phyloP scores from a whole-genome alignment of 1,140 invertebrate genomes.

The Ladona fulva region DNA sequence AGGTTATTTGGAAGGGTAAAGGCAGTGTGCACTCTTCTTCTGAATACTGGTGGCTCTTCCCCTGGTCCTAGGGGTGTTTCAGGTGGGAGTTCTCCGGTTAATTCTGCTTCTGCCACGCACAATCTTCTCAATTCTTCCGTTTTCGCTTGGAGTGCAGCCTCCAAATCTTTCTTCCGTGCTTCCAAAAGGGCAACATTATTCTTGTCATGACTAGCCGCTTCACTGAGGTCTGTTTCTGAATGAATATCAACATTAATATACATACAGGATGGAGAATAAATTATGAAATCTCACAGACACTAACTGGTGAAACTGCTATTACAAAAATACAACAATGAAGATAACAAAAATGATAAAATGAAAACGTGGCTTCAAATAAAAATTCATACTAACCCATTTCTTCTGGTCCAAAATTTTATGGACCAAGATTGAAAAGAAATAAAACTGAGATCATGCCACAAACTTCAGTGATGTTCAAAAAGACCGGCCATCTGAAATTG shows the following conservation, averaged over 20 bases:
- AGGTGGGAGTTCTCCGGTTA: slow-evolving; percentile 71
- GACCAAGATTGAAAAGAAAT: neutral
- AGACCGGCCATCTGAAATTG: neutral
- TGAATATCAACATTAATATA: neutral
- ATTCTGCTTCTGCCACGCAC: slow-evolving; percentile 72
- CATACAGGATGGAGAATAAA: neutral
- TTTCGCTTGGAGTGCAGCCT: slow-evolving; percentile 58
- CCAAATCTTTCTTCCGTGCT: slow-evolving; percentile 44
- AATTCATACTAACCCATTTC: neutral
- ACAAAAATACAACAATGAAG: neutral
- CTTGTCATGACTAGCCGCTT: neutral
- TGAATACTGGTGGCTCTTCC: slow-evolving; percentile 58
- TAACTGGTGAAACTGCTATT: neutral
- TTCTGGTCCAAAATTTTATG: neutral
- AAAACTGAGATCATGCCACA: neutral
- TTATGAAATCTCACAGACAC: neutral
- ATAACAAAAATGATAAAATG: neutral
- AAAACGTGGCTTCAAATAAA: neutral
- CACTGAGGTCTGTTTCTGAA: neutral
- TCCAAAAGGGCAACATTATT: slow-evolving; percentile 36
- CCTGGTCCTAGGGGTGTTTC: slow-evolving; percentile 73
- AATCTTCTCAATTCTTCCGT: slow-evolving; percentile 68
- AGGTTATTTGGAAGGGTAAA: slow-evolving; percentile 60
- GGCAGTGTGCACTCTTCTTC: slow-evolving; percentile 55
- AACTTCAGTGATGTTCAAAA: neutral